Base-by-base conservation (phyloP, 2,113 vertebrate species). In the Brachyistius frenatus region DNA sequence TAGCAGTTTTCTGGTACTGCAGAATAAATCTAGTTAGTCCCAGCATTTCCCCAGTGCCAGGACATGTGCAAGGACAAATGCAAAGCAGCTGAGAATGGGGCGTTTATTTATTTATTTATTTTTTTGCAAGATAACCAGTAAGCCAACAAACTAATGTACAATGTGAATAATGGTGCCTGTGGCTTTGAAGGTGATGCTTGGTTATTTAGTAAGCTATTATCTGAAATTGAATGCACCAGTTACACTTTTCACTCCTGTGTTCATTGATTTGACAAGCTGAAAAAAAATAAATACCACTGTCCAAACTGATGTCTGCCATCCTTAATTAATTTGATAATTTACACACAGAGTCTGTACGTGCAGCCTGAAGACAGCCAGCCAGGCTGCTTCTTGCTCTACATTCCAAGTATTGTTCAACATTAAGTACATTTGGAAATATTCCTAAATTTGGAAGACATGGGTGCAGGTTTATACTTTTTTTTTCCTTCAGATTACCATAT, bases 201-300 rank as follows among this genome's bases (percentile, higher is more conserved):
- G 4, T 37, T 37, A 37, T 2, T 7, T 11, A 11, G 8, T 44
- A 11, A 44, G 9, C 41, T 44, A 44, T 44, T 44, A 44, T 10
- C 11, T 66, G 3, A 11, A 55, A 10, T 32, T 55, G 1, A 13
- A 44, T 44, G 8, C 41, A 44, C 41, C 11, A 10, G 41, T 44
- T 54, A 23, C 36, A 41, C 50, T 32, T 52, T 36, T 50, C 23
- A 33, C 33, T 66, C 16, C 37, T 37, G 33, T 53, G 37, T 66
- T 33, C 13, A 53, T 67, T 67, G 50, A 31, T 67, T 67, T 52
- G 64, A 49, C 49, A 66, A 11, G 49, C 10, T 66, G 49, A 66
- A 36, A 37, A 66, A 66, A 37, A 11, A 66, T 52, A n/a, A 23
- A 23, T 23, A 23, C 41, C 41, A 53, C 4, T 44, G 52, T 56